phyloP scores from a whole-genome alignment of 1,140 invertebrate genomes.

The Lethrus apterus region DNA sequence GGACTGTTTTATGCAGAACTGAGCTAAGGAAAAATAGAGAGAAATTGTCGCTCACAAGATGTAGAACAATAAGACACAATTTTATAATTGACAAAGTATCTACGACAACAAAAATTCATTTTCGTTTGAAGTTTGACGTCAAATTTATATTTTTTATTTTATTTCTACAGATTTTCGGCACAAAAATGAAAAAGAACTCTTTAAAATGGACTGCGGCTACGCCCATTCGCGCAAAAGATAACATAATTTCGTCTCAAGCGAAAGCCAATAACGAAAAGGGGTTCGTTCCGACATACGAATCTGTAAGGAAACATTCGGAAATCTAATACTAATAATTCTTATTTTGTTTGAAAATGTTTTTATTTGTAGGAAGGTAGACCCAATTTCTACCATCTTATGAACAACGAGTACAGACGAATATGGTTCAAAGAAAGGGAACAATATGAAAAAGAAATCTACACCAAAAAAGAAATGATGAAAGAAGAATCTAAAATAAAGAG shows the following conservation, averaged over 20 bases:
- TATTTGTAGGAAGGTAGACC: conserved; percentile 5
- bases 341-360: background rate
- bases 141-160: no score
- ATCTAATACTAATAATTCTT: background rate
- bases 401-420: conserved; percentile 31
- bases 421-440: conserved; percentile 32
- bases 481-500: conserved; percentile 28
- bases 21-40: no score
- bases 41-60: no score
- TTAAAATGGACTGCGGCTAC: conserved; percentile 28
- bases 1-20: no score
- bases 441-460: conserved; percentile 32
- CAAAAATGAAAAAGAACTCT: conserved; percentile 18
- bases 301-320: conserved; percentile 16
- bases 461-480: conserved; percentile 25
- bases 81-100: no score
- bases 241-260: conserved; percentile 32
- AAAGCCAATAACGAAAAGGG: conserved; percentile 21
- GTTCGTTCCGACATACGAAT: conserved; percentile 29
- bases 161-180: no score
- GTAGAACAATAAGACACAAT: no score
- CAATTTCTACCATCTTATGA: conserved; percentile 27
- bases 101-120: no score
- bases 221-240: conserved; percentile 22
- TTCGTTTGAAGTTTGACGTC: no score